Conservation (phyloP, 2,888 invertebrate species). For the Coelinius sp. region DNA sequence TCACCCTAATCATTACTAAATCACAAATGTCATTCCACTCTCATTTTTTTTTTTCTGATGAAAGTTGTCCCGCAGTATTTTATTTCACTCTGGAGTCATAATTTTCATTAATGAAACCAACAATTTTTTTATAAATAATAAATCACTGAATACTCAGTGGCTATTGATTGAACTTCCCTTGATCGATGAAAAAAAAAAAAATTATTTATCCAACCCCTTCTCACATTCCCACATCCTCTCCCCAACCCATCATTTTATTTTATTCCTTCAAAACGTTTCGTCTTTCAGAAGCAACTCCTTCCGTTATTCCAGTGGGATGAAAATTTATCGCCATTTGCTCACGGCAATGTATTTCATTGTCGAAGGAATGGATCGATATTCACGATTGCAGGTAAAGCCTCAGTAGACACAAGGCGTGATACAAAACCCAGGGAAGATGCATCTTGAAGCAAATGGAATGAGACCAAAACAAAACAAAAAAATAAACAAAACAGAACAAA, state of each 20-base stretch:
- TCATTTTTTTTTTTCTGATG: neutral
- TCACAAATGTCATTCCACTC: neutral
- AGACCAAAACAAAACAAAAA: neutral
- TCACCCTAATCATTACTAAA: conserved; percentile 1
- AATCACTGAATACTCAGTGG: neutral
- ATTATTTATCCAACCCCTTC: neutral
- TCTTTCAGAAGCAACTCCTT: conserved; percentile 12
- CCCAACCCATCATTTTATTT: neutral
- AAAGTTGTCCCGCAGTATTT: neutral
- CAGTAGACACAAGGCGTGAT: conserved; percentile 17
- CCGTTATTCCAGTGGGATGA: conserved; percentile 26
- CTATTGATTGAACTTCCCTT: neutral
- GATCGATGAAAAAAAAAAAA: neutral
- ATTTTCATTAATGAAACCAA: neutral
- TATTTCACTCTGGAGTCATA: neutral
- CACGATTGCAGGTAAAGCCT: conserved; percentile 6
- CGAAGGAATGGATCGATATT: conserved; percentile 45
- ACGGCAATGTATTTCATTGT: conserved; percentile 45
- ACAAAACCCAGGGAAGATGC: conserved; percentile 1
- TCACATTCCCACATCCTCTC: neutral
- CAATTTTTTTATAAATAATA: neutral
- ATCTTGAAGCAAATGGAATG: conserved; percentile 6
- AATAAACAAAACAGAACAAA: neutral
- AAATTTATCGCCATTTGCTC: conserved; percentile 43
- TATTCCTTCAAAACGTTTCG: neutral